A percentile compares a stretch with the other conserved stretches of the same genome.
Conservation (phyloP, 2,797 vertebrate genomes). For the Rhyacichthys aspro region DNA sequence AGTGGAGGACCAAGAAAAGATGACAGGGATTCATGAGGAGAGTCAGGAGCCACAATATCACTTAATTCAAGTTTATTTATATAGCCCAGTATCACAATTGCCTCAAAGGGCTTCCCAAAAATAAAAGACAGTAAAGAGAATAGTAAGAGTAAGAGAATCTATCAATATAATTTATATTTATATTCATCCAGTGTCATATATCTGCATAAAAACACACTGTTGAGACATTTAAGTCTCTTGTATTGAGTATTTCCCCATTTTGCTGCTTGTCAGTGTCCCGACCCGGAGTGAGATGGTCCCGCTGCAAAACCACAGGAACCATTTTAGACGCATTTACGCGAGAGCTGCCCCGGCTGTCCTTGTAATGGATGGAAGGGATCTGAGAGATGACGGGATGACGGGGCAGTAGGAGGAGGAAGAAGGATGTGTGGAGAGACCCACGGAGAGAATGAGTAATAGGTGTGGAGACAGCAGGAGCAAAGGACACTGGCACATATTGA, state of each 20-base stretch:
- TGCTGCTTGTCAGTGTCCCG: slow-evolving; percentile 26
- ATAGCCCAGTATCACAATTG: too few species aligned
- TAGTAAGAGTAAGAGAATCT: too few species aligned
- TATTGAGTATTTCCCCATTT: slow-evolving; percentile 42
- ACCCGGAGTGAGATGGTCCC: slow-evolving; percentile 30
- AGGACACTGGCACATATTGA: neutral
- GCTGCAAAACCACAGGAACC: slow-evolving; percentile 28
- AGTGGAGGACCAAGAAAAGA: slow-evolving; percentile 21
- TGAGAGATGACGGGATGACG: slow-evolving; percentile 42
- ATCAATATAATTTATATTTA: neutral
- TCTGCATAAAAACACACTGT: neutral
- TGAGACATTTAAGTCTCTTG: slow-evolving; percentile 12
- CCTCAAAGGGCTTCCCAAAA: too few species aligned
- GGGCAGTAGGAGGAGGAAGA: slow-evolving; percentile 4
- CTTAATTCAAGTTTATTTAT: too few species aligned
- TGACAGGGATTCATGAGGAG: slow-evolving; percentile 20
- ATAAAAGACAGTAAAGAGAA: too few species aligned
- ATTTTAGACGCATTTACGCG: slow-evolving; percentile 34
- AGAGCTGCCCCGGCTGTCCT: slow-evolving; percentile 38
- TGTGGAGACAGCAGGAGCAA: neutral
- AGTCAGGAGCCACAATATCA: slow-evolving; percentile 12
- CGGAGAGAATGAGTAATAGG: slow-evolving; percentile 24
- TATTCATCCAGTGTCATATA: neutral
- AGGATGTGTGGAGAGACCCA: slow-evolving; percentile 18
- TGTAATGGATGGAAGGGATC: slow-evolving; percentile 43